Evolutionary conservation across 2,888 invertebrate species (phyloP).

Genomic region (Alloplasta piceator): DNA sequence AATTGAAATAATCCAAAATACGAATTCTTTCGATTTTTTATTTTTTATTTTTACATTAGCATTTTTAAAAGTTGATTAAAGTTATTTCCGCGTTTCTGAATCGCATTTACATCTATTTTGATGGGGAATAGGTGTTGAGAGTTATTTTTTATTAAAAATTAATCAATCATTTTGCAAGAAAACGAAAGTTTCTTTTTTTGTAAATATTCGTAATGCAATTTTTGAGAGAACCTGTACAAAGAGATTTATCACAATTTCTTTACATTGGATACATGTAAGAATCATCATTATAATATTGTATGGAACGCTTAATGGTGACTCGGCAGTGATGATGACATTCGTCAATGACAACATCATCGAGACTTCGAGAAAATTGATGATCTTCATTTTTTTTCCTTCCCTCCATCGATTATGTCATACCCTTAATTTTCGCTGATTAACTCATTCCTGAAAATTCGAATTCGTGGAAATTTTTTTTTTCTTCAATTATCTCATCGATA

Average conservation of each 20-base stretch:
- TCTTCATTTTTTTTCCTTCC: constrained; percentile 25
- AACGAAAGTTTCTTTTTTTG: constrained; percentile 9
- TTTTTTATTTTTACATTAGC: too few relatives aligned
- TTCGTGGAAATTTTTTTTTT: too few relatives aligned
- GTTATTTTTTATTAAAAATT: constrained; percentile 32
- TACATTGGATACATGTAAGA: constrained; percentile 21
- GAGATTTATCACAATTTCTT: constrained; percentile 32
- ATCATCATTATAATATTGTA: constrained; percentile 48
- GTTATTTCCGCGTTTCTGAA: too few relatives aligned
- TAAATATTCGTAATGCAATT: constrained; percentile 19
- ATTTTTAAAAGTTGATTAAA: too few relatives aligned
- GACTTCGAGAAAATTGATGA: constrained; percentile 37
- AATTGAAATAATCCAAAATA: too few relatives aligned
- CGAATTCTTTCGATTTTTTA: too few relatives aligned
- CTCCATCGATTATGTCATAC: constrained; percentile 1
- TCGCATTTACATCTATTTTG: constrained; percentile 9
- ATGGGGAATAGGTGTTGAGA: constrained; percentile 48
- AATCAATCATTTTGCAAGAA: not conserved
- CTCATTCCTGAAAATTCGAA: not conserved
- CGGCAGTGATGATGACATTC: constrained; percentile 70
- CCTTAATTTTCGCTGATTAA: constrained; percentile 1
- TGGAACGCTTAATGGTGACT: constrained; percentile 50
- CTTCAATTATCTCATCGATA: too few relatives aligned
- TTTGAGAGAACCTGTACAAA: constrained; percentile 52
- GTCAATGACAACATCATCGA: constrained; percentile 51